Conservation (phyloP, 2,888 invertebrate species). For the Latheticus oryzae region DNA sequence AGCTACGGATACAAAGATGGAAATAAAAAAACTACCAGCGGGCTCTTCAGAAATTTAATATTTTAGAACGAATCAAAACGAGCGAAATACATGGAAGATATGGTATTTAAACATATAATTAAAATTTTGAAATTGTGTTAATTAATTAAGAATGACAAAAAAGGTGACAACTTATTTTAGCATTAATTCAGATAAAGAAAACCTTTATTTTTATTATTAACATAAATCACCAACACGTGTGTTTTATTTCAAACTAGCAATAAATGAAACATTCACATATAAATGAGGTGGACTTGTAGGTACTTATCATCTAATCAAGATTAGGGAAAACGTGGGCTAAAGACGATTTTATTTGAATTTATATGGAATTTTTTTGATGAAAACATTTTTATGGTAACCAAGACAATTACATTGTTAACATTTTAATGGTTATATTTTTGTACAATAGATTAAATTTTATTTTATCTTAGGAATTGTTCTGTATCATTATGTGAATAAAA, state of each 20-base stretch:
- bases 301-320: slow-evolving; percentile 28
- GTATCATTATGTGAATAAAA: no score
- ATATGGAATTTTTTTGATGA: slow-evolving; percentile 12
- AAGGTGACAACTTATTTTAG: not conserved
- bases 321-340: slow-evolving; percentile 17
- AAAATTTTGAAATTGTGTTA: not conserved
- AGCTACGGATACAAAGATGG: slow-evolving; percentile 21
- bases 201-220: slow-evolving; percentile 20
- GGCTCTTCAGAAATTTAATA: slow-evolving; percentile 10
- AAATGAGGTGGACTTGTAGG: slow-evolving; percentile 14
- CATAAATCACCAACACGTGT: slow-evolving; percentile 16
- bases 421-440: no score
- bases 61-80: slow-evolving; percentile 5
- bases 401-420: no score
- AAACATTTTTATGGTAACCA: no score
- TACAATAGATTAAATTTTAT: no score
- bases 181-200: no score
- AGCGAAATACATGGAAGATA: no score
- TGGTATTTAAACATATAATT: not conserved
- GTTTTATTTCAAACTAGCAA: no score
- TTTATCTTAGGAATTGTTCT: no score
- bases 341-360: slow-evolving; percentile 13
- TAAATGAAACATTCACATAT: slow-evolving; percentile 18
- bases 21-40: slow-evolving; percentile 21
- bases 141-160: not conserved